A percentile compares a stretch with the other conserved stretches of the same genome.
Conservation (phyloP, 2,113 vertebrate species). For the Perca schrenkii region DNA sequence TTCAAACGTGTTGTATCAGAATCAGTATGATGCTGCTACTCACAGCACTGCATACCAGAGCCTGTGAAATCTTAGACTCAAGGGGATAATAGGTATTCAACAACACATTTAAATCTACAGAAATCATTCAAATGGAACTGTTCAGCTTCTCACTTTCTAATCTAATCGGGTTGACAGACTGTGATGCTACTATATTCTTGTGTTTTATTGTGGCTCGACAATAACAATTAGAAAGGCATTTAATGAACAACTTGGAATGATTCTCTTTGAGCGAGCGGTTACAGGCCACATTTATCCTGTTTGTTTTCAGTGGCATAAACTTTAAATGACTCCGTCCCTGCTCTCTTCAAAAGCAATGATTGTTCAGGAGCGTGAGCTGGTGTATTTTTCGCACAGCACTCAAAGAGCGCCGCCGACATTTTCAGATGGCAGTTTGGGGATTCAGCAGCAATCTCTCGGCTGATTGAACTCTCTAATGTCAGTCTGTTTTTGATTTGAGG, state of each 20-base stretch:
- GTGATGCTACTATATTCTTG: neutral
- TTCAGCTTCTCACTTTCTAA: neutral
- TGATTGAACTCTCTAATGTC: slow-evolving; percentile 72
- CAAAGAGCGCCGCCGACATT: slow-evolving; percentile 52
- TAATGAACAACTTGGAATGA: slow-evolving; percentile 14
- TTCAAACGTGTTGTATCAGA: neutral
- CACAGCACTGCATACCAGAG: slow-evolving; percentile 10
- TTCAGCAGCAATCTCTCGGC: slow-evolving; percentile 55
- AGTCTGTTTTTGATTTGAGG: slow-evolving; percentile 63
- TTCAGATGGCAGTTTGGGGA: slow-evolving; percentile 70
- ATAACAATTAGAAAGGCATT: neutral
- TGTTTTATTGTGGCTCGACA: neutral
- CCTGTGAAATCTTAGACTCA: slow-evolving; percentile 6
- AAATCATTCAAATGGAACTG: neutral
- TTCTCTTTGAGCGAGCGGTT: slow-evolving; percentile 12
- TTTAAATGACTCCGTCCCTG: slow-evolving; percentile 47
- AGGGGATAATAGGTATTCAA: slow-evolving; percentile 26
- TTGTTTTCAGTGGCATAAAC: slow-evolving; percentile 46
- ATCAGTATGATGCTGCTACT: neutral
- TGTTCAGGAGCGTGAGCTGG: slow-evolving; percentile 36
- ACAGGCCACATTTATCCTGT: slow-evolving; percentile 42
- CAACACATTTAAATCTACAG: slow-evolving; percentile 11
- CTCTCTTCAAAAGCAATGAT: slow-evolving; percentile 66
- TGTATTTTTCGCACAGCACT: slow-evolving; percentile 25
- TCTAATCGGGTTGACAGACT: neutral